Conservation (phyloP, 2,888 invertebrate genomes). For the Podotricha telesiphe region DNA sequence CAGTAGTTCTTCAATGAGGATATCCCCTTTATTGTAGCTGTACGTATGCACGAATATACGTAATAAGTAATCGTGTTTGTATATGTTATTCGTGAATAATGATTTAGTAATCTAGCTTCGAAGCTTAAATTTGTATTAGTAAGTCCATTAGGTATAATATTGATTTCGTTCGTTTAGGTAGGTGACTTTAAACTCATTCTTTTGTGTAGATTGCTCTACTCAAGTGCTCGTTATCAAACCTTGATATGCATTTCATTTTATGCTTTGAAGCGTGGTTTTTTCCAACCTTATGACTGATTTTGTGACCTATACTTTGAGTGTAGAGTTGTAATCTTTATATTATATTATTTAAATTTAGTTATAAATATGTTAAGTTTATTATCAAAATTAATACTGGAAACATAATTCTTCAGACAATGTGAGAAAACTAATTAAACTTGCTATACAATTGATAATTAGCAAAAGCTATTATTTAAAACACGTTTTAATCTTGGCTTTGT, state of each 20-base stretch:
- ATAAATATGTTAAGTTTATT: neutral
- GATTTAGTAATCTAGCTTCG: neutral
- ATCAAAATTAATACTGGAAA: neutral
- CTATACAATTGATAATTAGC: slow-evolving; percentile 2
- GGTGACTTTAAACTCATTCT: neutral
- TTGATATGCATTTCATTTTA: slow-evolving; percentile 17
- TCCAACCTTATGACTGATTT: slow-evolving; percentile 27
- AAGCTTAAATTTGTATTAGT: neutral
- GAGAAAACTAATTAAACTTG: slow-evolving; percentile 13
- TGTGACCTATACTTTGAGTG: slow-evolving; percentile 33
- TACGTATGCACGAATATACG: neutral
- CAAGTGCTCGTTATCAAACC: slow-evolving; percentile 29
- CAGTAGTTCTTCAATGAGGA: slow-evolving; percentile 38
- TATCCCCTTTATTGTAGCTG: slow-evolving; percentile 39
- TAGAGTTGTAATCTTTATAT: neutral
- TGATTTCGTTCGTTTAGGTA: neutral
- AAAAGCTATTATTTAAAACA: slow-evolving; percentile 3
- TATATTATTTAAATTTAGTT: neutral
- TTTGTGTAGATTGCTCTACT: neutral
- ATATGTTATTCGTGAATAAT: slow-evolving; percentile 6
- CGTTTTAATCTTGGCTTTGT: slow-evolving; percentile 38
- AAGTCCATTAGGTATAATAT: neutral
- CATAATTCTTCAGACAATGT: neutral
- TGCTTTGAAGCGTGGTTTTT: slow-evolving; percentile 25
- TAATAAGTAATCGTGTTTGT: neutral